Conservation (phyloP, 2,888 invertebrate genomes). For the Drosophila mulleri region DNA sequence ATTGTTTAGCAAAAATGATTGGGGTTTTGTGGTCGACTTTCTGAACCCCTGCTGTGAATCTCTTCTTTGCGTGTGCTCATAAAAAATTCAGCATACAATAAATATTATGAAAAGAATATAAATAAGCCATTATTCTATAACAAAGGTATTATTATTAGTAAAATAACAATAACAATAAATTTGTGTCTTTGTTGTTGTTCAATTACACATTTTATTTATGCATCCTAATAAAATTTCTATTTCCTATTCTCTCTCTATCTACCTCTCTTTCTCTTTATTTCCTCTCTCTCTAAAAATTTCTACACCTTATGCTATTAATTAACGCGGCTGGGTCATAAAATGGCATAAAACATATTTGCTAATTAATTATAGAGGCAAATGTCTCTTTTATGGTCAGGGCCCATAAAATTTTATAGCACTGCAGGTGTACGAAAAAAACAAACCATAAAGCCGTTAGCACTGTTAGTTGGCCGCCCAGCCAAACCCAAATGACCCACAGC, state of each 20-base stretch:
- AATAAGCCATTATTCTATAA: constrained; percentile 6
- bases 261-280: neutral
- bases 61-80: neutral
- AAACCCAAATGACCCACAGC: constrained; percentile 27
- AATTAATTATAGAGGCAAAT: constrained; percentile 64
- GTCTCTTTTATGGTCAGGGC: constrained; percentile 48
- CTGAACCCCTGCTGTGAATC: neutral
- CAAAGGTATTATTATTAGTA: constrained; percentile 4
- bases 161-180: constrained; percentile 12
- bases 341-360: constrained; percentile 59
- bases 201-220: constrained; percentile 4
- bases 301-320: constrained; percentile 35
- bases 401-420: constrained; percentile 58
- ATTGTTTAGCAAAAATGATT: constrained; percentile 2
- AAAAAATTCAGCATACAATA: neutral
- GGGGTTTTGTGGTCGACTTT: neutral
- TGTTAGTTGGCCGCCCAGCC: constrained; percentile 20
- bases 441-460: constrained; percentile 33
- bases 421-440: constrained; percentile 37
- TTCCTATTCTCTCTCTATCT: neutral
- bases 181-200: neutral
- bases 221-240: neutral
- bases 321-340: constrained; percentile 47
- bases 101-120: constrained; percentile 1
- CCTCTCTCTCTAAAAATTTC: constrained; percentile 2